Conservation (phyloP, 1,140 invertebrate genomes). For the Drosophila auraria region DNA sequence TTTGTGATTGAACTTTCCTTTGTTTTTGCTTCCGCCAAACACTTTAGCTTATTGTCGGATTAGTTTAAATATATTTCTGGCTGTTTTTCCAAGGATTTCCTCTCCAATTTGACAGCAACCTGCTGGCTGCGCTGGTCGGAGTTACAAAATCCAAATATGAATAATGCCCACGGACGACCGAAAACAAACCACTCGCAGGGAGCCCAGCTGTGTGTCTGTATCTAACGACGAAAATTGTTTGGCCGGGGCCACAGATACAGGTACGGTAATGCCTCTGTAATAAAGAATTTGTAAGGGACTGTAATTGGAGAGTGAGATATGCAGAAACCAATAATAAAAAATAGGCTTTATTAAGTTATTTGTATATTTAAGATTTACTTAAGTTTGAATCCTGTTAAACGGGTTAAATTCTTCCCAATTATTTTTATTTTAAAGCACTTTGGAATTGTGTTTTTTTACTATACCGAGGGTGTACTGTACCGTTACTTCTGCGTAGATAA, state of each 20-base stretch:
- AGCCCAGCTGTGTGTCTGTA: slow-evolving; percentile 78
- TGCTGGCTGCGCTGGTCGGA: slow-evolving; percentile 43
- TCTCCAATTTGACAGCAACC: slow-evolving; percentile 68
- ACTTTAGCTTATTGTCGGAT: slow-evolving; percentile 1
- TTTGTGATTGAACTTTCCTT: background rate
- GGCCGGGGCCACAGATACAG: slow-evolving; percentile 29
- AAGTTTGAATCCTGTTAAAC: no score
- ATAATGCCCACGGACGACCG: slow-evolving; percentile 9
- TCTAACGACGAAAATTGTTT: slow-evolving; percentile 74
- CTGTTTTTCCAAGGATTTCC: slow-evolving; percentile 14
- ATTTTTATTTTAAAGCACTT: background rate
- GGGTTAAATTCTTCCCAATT: background rate
- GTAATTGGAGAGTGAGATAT: no score
- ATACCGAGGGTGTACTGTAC: background rate
- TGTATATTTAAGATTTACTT: no score
- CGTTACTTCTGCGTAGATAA: slow-evolving; percentile 66
- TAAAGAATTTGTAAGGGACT: background rate
- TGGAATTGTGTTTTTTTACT: background rate
- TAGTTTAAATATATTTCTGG: background rate
- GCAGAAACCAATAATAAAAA: background rate
- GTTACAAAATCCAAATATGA: slow-evolving; percentile 52
- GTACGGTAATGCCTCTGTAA: slow-evolving; percentile 1
- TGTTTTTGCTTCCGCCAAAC: background rate
- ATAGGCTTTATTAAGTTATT: background rate
- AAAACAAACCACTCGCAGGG: slow-evolving; percentile 56